Base-by-base conservation (phyloP, 2,797 vertebrate genomes). In the Erethizon dorsatum region DNA sequence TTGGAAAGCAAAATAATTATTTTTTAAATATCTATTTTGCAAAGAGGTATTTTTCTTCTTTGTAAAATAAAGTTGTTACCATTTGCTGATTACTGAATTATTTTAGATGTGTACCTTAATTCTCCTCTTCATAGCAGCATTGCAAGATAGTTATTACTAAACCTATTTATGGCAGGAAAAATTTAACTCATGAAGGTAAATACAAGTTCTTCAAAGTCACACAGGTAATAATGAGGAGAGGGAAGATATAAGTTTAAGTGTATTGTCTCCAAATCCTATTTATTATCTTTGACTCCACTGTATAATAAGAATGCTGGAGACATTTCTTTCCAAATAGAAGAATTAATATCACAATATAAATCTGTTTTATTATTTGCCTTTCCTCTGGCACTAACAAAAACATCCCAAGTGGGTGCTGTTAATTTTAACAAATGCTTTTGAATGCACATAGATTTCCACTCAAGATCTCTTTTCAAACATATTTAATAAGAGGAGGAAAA, bases 401-500 rank as follows among this genome's bases (percentile, higher is more conserved):
- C 3, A 75, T 59, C 0, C 2, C 56, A 93, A 87, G 31, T 5
- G 78, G 71, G 54, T 52, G 41, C 47, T 88, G 47, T 83, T 94
- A 67, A 89, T 93, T 57, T 96, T 52, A 73, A 56, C 45, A 92
- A 94, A 79, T 80, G 15, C 1, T 85, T 95, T 59, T 78, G 18
- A 28, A 2, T 61, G 9, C 12, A 56, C n/a, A 45, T 37, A 71
- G 18, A 71, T 93, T 96, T 83, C 31, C 22, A 69, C 6, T 92
- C 20, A 41, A 69, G 77, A 85, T 83, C 24, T 80, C 77, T 84
- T 84, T 94, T 77, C 71, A 93, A 96, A 90, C 1, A 88, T 17
- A 96, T 83, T 95, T 94, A 97, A 90, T 63, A 67, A 91, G 71
- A 93, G 4, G 10, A 47, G 26, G 82, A 83, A 59, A 79, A 78